Conservation (phyloP, 2,113 vertebrate genomes). For the Macquaria ambigua region DNA sequence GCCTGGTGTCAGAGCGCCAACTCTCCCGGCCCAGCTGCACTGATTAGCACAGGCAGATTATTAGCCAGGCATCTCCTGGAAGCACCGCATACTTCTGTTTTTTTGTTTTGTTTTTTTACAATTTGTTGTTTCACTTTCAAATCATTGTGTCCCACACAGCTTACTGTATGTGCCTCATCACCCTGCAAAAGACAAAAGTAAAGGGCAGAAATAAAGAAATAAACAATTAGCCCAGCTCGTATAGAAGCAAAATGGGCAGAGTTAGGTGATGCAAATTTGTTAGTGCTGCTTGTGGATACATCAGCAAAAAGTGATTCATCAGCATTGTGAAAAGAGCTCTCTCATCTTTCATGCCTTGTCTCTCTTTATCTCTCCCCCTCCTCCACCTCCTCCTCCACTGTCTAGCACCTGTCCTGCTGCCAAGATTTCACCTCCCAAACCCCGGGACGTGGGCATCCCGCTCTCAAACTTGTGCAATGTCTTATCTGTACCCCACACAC, state of each 20-base stretch:
- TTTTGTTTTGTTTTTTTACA: constrained; percentile 75
- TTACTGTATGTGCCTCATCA: constrained; percentile 75
- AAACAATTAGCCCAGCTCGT: constrained; percentile 50
- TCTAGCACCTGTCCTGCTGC: constrained; percentile 90
- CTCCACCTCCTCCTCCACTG: constrained; percentile 40
- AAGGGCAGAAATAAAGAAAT: constrained; percentile 33
- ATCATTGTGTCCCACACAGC: constrained; percentile 27
- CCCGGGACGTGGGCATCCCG: constrained; percentile 91
- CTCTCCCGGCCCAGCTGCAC: constrained; percentile 89
- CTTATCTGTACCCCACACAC: constrained; percentile 94
- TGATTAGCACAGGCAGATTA: constrained; percentile 92
- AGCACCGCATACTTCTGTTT: constrained; percentile 83
- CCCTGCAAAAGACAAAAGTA: constrained; percentile 79
- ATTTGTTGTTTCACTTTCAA: constrained; percentile 66
- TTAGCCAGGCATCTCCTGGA: constrained; percentile 93
- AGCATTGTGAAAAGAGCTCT: constrained; percentile 78
- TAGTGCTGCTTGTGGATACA: constrained; percentile 87
- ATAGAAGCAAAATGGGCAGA: constrained; percentile 67
- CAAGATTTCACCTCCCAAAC: constrained; percentile 91
- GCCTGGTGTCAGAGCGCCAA: constrained; percentile 88
- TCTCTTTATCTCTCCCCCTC: constrained; percentile 64
- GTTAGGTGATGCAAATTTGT: constrained; percentile 82
- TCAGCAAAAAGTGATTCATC: constrained; percentile 90
- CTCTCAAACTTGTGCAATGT: constrained; percentile 91
- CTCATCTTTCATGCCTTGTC: constrained; percentile 82